These are phyloP conservation scores for Cephus spinipes DNA, from an alignment of 2,888 invertebrate genomes.

Conservation along the genomic window DNA sequence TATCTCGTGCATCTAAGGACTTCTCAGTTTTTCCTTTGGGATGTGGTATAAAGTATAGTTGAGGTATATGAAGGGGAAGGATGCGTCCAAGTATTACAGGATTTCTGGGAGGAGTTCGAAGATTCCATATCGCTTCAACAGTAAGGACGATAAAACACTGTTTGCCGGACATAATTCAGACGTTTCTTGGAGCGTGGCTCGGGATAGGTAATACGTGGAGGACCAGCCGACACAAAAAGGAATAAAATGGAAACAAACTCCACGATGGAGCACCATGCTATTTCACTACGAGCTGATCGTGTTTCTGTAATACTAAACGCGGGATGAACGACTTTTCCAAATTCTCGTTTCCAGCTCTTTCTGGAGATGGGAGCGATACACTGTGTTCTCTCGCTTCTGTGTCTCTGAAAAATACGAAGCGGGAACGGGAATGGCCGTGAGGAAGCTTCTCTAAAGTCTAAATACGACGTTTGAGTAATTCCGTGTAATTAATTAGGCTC, in stretches of 20 bases:
- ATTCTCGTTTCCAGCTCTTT: not conserved
- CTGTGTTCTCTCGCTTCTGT: not conserved
- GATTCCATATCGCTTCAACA: not conserved
- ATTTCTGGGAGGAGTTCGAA: not conserved
- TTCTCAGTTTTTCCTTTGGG: not conserved
- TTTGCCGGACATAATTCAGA: not conserved
- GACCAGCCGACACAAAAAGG: not conserved
- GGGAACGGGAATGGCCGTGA: not conserved
- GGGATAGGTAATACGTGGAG: not conserved
- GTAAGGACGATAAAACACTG: not conserved
- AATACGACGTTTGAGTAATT: slow-evolving; percentile 15
- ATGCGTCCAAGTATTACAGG: not conserved
- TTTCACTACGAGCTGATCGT: not conserved
- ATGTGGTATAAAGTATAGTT: not conserved
- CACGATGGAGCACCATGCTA: not conserved
- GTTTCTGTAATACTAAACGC: not conserved
- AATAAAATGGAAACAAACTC: not conserved
- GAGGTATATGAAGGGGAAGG: not conserved
- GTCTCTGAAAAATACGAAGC: not conserved
- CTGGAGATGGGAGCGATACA: not conserved
- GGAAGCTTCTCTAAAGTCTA: not conserved
- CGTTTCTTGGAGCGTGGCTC: not conserved
- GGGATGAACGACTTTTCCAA: not conserved
- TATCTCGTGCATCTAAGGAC: not conserved
- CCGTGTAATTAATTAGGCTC: slow-evolving; percentile 18